Evolutionary conservation across 2,888 invertebrate species (phyloP).

Genomic region (Epirrhoe alternata): DNA sequence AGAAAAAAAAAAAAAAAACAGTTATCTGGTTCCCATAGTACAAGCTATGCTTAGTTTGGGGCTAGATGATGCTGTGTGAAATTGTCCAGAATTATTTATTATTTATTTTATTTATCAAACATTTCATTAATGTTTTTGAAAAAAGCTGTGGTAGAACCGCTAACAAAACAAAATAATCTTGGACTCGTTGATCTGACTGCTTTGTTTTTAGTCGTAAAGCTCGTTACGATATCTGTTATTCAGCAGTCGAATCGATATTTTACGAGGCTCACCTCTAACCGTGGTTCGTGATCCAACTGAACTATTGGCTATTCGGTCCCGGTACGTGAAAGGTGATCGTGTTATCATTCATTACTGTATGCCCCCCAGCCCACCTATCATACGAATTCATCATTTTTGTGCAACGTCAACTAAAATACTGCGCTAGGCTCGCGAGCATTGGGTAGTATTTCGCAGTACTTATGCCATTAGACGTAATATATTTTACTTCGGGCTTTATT

Average conservation of each 20-base stretch:
- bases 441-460: neutral
- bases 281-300: conserved; percentile 66
- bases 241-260: conserved; percentile 39
- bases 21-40: no score
- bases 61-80: no score
- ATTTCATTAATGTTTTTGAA: no score
- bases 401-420: neutral
- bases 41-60: no score
- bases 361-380: conserved; percentile 26
- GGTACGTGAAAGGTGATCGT: conserved; percentile 70
- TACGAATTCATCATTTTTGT: conserved; percentile 4
- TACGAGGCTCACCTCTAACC: conserved; percentile 69
- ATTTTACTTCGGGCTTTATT: neutral
- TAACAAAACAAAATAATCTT: conserved; percentile 2
- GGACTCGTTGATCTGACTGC: neutral
- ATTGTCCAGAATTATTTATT: no score
- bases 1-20: no score
- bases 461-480: neutral
- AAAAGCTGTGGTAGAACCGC: neutral
- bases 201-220: conserved; percentile 8
- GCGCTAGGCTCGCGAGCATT: neutral
- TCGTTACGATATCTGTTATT: conserved; percentile 34
- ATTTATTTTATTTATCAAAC: no score
- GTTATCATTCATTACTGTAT: conserved; percentile 35
- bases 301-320: conserved; percentile 56